These are phyloP conservation scores for Drosophila kambysellisi DNA, from an alignment of 2,888 invertebrate species.

Conservation along the genomic window DNA sequence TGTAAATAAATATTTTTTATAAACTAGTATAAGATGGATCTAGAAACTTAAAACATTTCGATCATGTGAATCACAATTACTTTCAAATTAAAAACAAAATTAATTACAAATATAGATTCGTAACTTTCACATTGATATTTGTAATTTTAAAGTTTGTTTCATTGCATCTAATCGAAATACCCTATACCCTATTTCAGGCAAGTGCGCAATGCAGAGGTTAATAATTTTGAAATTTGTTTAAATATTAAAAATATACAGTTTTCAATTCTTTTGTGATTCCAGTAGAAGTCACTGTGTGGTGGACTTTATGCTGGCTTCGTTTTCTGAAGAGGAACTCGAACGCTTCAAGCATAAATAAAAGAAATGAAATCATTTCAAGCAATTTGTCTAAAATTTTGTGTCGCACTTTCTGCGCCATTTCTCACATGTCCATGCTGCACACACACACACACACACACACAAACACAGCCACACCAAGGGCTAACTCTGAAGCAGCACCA, in stretches of 20 bases:
- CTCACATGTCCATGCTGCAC: constrained; percentile 71
- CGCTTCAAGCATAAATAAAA: constrained; percentile 70
- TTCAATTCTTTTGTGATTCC: neutral
- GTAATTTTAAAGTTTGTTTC: constrained; percentile 1
- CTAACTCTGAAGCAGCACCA: constrained; percentile 6
- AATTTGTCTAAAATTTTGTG: constrained; percentile 81
- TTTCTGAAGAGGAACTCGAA: constrained; percentile 25
- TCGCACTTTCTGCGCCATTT: constrained; percentile 81
- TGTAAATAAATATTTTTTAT: neutral
- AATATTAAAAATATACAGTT: constrained; percentile 6
- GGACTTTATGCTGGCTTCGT: constrained; percentile 20
- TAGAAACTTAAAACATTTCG: neutral
- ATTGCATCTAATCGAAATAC: neutral
- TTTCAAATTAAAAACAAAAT: neutral
- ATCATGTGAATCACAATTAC: neutral
- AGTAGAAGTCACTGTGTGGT: constrained; percentile 15
- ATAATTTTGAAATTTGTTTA: neutral
- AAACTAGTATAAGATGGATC: too few relatives aligned
- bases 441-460: constrained; percentile 11
- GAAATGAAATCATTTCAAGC: constrained; percentile 80
- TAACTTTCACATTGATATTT: neutral
- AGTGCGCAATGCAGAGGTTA: neutral
- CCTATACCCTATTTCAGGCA: neutral
- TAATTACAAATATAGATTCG: neutral
- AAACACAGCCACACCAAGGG: constrained; percentile 22